Evolutionary conservation across 2,888 invertebrate species (phyloP), one percentile per base, ranked within the genome.

Genomic region (Minunthozetes semirufus): DNA sequence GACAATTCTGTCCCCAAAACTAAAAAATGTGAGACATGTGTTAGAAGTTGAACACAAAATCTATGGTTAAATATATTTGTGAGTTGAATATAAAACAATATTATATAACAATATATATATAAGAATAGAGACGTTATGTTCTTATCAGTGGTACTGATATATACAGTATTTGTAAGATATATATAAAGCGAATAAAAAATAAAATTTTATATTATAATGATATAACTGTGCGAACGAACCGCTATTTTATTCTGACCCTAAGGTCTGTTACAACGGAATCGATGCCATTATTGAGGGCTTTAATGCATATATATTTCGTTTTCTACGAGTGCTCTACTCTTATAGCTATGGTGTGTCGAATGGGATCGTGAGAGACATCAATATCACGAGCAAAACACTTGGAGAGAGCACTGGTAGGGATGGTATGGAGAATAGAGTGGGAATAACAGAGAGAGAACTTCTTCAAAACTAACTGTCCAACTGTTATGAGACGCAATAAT

Each of bases 401-500:
- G n/a, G 42, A 13, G 46, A 6, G 56, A 56, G 56, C 56, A 56
- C 56, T 25, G 56, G 56, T 6, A 56, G 56, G 25, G n/a, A n/a
- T n/a, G n/a, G 8, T 33, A 33, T 9, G 56, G 11, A 3, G 17
- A 22, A 56, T 6, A 53, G 53, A 19, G 15, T 15, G 46, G 46
- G 46, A 17, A 48, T 48, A 48, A 48, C 15, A 13, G 61, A 13
- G 61, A 61, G 19, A 63, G 33, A 38, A 38, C 22, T 63, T 63
- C 63, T 63, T 63, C 63, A 50, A 50, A n/a, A 33, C 33, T 48
- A 25, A 38, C 63, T 63, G 63, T 63, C 63, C 63, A 63, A 63
- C 63, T 56, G 25, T 63, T 63, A 63, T 63, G 63, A 63, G 63
- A 27, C 5, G 63, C 63, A 63, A 63, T 63, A 63, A 63, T 63